phyloP scores from a whole-genome alignment of 2,797 vertebrate genomes.

The Scomberomorus guttatus region DNA sequence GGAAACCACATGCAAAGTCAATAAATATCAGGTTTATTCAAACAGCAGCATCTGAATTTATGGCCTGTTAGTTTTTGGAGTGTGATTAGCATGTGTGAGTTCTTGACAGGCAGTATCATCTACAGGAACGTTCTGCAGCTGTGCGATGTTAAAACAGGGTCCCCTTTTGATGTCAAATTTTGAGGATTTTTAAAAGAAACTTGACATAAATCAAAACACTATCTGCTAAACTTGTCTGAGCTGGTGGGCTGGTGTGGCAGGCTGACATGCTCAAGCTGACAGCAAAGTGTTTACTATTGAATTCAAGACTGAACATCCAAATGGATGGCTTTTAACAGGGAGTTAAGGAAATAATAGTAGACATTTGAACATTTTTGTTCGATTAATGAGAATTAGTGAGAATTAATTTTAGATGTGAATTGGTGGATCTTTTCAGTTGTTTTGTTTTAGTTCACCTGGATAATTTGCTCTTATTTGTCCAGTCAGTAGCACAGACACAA shows the following conservation, averaged over 20 bases:
- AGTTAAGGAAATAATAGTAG: not conserved
- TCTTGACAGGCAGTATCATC: conserved; percentile 32
- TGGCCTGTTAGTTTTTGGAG: conserved; percentile 21
- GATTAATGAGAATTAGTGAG: not conserved
- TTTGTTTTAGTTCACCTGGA: not conserved
- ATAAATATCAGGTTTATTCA: conserved; percentile 32
- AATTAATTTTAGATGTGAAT: too few relatives aligned
- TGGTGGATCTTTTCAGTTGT: not conserved
- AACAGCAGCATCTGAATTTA: conserved; percentile 23
- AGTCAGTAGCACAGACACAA: too few relatives aligned
- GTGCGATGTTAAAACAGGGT: conserved; percentile 25
- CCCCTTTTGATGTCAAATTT: conserved; percentile 38
- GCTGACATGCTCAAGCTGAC: conserved; percentile 11
- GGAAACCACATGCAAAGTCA: conserved; percentile 53
- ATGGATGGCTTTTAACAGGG: not conserved
- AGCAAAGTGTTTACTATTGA: conserved; percentile 1
- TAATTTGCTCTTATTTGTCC: not conserved
- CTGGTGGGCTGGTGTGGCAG: conserved; percentile 16
- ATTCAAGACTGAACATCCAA: not conserved
- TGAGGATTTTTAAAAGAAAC: conserved; percentile 40
- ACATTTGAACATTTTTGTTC: not conserved
- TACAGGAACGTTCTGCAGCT: conserved; percentile 25
- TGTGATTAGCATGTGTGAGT: conserved; percentile 29
- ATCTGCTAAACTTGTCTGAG: conserved; percentile 22
- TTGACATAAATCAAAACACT: conserved; percentile 48